Evolutionary conservation across 2,888 invertebrate species (phyloP), one percentile per base, ranked within the genome.

Genomic region (Ectemnius cavifrons): DNA sequence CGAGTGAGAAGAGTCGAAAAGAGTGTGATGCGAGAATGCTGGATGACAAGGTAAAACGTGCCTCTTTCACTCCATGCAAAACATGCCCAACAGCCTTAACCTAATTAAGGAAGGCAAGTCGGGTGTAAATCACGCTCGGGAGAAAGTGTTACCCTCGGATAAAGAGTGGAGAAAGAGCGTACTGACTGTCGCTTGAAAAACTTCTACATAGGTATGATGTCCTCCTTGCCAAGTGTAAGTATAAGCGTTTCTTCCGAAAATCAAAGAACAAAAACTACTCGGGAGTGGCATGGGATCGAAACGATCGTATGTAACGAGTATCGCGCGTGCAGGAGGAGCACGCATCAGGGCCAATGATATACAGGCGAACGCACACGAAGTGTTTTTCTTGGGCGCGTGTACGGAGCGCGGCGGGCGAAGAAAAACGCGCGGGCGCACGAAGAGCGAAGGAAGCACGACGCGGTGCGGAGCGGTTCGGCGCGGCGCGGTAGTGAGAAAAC

Each of bases 21-120:
- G 23, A 23, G 23, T 2, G 23, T 2, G 23, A 23, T 3, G 23
- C 23, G 23, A 23, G 37, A 11, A 37, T 37, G 6, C 8, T 11
- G 37, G 37, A 11, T 0, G 37, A 37, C 37, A 37, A 37, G 37
- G 37, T 37, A 6, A 37, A 37, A 2, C 23, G 20, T 14, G 23
- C 0, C 20, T 60, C 28, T 18, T 64, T 68, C 27, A 27, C 64
- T 62, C n/a, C 47, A 65, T 63, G 61, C 72, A 64, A 47, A 70
- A 56, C 57, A 60, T 70, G 68, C 63, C 71, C 61, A 61, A 75
- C 71, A 75, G 65, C 78, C 75, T 82, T 85, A 86, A 88, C 83
- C 85, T 84, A 87, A 88, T 87, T 87, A 86, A 86, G 83, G 79
- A 80, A 80, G 82, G 79, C 82, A 83, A 85, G 75, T 77, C 67